phyloP scores from a whole-genome alignment of 2,113 vertebrate species.

The Tragelaphus scriptus region DNA sequence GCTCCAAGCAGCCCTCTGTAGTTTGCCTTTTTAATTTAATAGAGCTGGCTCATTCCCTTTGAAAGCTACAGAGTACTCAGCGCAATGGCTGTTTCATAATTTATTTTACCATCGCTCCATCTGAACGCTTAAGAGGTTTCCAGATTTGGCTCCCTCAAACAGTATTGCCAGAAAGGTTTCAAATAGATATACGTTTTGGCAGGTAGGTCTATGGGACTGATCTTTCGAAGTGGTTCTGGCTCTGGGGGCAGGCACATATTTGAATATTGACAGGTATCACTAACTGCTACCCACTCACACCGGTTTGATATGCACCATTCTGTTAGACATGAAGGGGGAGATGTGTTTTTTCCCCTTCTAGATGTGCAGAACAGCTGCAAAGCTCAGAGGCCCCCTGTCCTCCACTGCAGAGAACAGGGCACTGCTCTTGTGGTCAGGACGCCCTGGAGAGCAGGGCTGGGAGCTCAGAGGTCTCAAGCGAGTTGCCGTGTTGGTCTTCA shows the following conservation, averaged over 20 bases:
- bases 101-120: neutral
- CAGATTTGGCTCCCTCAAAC: neutral
- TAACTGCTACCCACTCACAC: neutral
- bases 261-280: neutral
- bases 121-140: neutral
- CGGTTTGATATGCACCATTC: neutral
- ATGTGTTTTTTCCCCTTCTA: rapidly evolving
- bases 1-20: neutral
- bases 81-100: neutral
- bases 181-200: neutral
- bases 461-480: neutral
- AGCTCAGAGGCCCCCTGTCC: neutral
- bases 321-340: neutral
- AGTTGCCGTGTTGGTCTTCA: neutral
- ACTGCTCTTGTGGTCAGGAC: neutral
- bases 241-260: neutral
- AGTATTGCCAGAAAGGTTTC: neutral
- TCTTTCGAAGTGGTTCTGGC: neutral
- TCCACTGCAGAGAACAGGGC: neutral
- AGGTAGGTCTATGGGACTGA: neutral
- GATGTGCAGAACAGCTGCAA: neutral
- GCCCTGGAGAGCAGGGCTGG: neutral
- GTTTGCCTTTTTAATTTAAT: neutral
- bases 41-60: neutral
- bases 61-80: neutral